Percentiles rank a stretch among this genome's conserved stretches.
phyloP scores from a whole-genome alignment of 2,113 vertebrate species.

The Emydocephalus ijimae region DNA sequence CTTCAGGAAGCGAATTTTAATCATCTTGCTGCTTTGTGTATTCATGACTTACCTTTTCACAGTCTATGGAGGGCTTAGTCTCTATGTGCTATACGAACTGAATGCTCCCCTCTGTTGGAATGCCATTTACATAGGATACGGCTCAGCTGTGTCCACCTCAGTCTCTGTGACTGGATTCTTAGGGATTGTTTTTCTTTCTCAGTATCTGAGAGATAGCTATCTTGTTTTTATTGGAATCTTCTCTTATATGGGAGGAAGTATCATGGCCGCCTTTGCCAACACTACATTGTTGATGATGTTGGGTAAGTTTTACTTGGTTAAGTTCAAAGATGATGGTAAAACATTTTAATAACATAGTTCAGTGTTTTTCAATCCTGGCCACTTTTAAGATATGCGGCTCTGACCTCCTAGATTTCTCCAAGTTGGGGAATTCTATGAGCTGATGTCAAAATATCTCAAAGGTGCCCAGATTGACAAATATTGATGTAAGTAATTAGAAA shows the following conservation, averaged over 20 bases:
- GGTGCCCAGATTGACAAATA: background rate
- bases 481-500: background rate
- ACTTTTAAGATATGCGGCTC: background rate
- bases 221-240: constrained; percentile 83
- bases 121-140: constrained; percentile 90
- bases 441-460: background rate
- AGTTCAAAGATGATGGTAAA: background rate
- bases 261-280: constrained; percentile 78
- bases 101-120: constrained; percentile 91
- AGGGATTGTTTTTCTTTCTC: constrained; percentile 80
- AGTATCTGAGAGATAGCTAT: constrained; percentile 75
- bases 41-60: constrained; percentile 76
- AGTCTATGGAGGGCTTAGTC: constrained; percentile 67
- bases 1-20: constrained; percentile 58
- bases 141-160: constrained; percentile 76
- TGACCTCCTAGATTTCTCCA: background rate
- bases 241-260: constrained; percentile 76
- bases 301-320: constrained; percentile 73
- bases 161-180: constrained; percentile 84
- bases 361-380: background rate
- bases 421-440: background rate
- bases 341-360: background rate
- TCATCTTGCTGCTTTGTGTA: constrained; percentile 76
- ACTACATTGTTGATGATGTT: constrained; percentile 89
- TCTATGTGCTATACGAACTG: constrained; percentile 86